Evolutionary conservation across 2,113 vertebrate genomes (phyloP), one percentile per base, ranked within the genome.

Genomic region (Leptocoma aspasia): DNA sequence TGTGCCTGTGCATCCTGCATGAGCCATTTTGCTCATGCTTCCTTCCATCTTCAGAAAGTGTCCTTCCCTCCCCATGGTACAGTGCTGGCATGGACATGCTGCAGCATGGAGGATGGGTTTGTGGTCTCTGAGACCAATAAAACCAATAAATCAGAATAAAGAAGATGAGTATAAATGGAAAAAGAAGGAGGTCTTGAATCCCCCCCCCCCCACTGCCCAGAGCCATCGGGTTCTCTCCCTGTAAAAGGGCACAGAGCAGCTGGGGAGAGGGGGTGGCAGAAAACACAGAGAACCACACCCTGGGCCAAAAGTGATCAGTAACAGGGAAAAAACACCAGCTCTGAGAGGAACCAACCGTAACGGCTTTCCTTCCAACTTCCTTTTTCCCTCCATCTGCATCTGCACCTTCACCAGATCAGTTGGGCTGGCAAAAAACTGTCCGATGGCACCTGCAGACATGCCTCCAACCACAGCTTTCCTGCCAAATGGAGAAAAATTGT

Each of bases 331-430:
- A 3, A 0, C 39, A 6, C 28, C 30, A 71, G n/a, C 39, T 79
- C 64, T 2, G 6, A 92, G n/a, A 72, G 91, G 57, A 91, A 90
- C 98, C 49, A n/a, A 99, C 98, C 98, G 93, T 65, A 98, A 89
- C 0, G 98, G 98, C 80, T 99, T 98, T 71, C 98, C 98, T 96
- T 99, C 98, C 45, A 99, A 78, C 85, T 97, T 97, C 61, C 98
- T 96, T 84, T 92, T 98, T 9, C 98, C 99, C 95, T 99, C 99
- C 98, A 99, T 99, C 82, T 99, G 98, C 98, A 99, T 98, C 95
- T 99, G 99, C 47, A 99, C 98, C 90, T 99, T 99, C 66, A 99
- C 98, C 90, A 99, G 97, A 82, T 99, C 99, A 24, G 98, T 95
- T 6, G 98, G 98, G 77, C 98, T 99, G 84, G 98, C 98, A 7